Base-by-base conservation (phyloP, 2,888 invertebrate species). In the Anodontia alba region DNA sequence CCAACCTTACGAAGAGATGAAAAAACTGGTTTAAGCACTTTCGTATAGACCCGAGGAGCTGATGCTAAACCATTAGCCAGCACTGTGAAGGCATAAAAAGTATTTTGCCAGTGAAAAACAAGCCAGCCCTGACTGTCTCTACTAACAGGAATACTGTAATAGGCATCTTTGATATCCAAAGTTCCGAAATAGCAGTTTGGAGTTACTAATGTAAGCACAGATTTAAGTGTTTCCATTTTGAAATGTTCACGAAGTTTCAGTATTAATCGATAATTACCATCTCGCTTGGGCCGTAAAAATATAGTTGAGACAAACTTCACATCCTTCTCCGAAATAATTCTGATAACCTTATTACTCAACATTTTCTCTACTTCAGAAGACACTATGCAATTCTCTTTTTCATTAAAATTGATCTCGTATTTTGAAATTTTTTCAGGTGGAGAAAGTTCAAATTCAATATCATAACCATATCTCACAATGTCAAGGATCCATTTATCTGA, bases 21-120 rank as follows among this genome's bases (percentile, higher is more conserved):
- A 12, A 71, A 46, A 12, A 36, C 51, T 10, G 67, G 51, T 31
- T 79, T 79, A 73, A 79, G 66, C 7, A 74, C 1, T 51, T 79
- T 79, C 15, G 79, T 79, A 62, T 73, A 79, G 0, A 74, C 66
- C 17, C 62, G 15, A 5, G 79, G 79, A 5, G 51, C 71, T 43
- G 69, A 31, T 7, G 46, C 71, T 20, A 71, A 42, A 42, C 42
- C 42, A 15, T 42, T 42, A 7, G 49, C 26, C 17, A 51, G 20
- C 3, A n/a, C 51, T 20, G 17, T 17, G 20, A 51, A 51, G 8
- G 17, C 51, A 23, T 12, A 51, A n/a, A 12, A n/a, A n/a, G 7
- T 51, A 23, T n/a, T n/a, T 5, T n/a, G 5, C 51, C 51, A 51
- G 8, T 5, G 7, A 20, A 51, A 51, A 23, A 17, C 20, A 23